Base-by-base conservation (phyloP, 2,113 vertebrate genomes). In the Plotosus lineatus region DNA sequence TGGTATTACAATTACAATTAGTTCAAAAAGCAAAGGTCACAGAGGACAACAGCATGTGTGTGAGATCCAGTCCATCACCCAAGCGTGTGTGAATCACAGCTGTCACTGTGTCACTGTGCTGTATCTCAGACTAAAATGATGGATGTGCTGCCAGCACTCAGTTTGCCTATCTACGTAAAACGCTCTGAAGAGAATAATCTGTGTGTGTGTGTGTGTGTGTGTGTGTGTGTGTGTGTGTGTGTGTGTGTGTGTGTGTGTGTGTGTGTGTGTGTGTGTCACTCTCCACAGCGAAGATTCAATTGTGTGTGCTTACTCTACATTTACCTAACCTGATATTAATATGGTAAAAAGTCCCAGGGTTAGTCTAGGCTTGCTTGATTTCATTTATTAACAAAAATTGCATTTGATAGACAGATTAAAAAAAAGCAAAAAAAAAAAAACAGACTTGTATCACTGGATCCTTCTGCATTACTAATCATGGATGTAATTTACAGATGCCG, bases 31-130 rank as follows among this genome's bases (percentile, higher is more conserved):
- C 72, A 78, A 76, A 87, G 86, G 82, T 85, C 78, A 75, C 4
- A 44, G 53, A 85, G 71, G 78, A 88, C 80, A 86, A 82, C 65
- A 6, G 50, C 69, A 28, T n/a, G 75, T 31, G 82, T 79, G 66
- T 79, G 53, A 72, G 78, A 81, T 71, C 78, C 73, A 61, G 50
- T 55, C 21, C 73, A 88, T 91, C 83, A 86, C 82, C 78, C 31
- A 77, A 69, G 85, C 76, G 26, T 85, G 72, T 77, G 85, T 86
- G 80, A 86, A 84, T 82, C 76, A 79, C 72, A 84, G 69, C 82
- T 82, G 85, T 84, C 82, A 84, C 73, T 53, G 55, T 82, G 85
- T 84, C 82, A 84, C 73, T 68, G 55, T 44, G 74, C 53, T 38
- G 55, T 55, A 76, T 81, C 79, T 84, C 71, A 60, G 53, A 56